phyloP scores from a whole-genome alignment of 2,113 vertebrate genomes.

The Chauna torquata region DNA sequence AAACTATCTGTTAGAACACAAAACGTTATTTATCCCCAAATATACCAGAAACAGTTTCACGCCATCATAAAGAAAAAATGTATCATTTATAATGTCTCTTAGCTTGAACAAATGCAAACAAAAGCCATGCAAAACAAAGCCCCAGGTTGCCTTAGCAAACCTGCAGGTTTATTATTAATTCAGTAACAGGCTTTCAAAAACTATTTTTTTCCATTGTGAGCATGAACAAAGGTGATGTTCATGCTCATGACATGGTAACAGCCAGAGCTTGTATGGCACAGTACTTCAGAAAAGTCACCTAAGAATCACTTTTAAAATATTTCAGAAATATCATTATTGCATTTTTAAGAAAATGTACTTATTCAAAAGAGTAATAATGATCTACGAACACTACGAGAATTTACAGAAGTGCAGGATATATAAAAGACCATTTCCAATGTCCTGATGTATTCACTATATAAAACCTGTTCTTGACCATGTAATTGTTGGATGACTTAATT shows the following conservation, averaged over 20 bases:
- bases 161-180: neutral
- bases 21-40: neutral
- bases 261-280: neutral
- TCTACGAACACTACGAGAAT: neutral
- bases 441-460: neutral
- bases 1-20: neutral
- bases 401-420: neutral
- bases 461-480: neutral
- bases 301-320: neutral
- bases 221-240: neutral
- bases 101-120: neutral
- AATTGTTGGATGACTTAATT: neutral
- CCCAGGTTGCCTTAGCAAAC: neutral
- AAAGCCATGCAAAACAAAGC: neutral
- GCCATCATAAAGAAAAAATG: neutral
- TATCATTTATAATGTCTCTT: neutral
- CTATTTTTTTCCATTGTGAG: neutral
- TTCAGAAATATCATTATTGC: neutral
- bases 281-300: neutral
- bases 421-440: neutral
- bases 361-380: neutral
- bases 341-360: neutral
- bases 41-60: neutral
- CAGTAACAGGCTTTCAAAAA: neutral
- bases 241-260: neutral